Percentiles rank a stretch among this genome's conserved stretches.
phyloP scores from a whole-genome alignment of 2,113 vertebrate genomes.

The Cairina moschata region DNA sequence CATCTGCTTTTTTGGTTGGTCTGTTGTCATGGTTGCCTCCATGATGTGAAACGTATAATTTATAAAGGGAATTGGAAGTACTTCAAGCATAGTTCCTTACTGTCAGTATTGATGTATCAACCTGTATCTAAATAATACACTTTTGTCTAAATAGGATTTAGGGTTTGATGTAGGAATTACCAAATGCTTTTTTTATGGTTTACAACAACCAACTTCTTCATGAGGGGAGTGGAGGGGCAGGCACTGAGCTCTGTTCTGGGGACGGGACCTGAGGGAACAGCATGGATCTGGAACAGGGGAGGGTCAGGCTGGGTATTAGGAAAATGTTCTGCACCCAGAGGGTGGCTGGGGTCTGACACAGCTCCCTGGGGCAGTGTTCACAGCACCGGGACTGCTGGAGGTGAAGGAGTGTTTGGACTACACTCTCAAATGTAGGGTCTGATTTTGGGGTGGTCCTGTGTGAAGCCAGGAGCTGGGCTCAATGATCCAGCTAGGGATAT shows the following conservation, averaged over 20 bases:
- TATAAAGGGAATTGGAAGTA: conserved; percentile 15
- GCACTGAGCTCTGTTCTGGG: background rate
- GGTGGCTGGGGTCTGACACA: background rate
- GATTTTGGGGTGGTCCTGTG: background rate
- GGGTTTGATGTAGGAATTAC: background rate
- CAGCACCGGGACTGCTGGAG: background rate
- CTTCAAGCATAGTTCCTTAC: background rate
- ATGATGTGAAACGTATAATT: background rate
- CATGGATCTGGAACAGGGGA: background rate
- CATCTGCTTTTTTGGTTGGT: background rate
- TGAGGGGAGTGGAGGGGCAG: background rate
- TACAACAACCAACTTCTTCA: background rate
- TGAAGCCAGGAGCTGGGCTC: no score
- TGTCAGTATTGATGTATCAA: background rate
- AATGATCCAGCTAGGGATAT: no score
- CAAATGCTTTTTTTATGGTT: background rate
- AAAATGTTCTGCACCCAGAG: background rate
- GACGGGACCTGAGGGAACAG: background rate
- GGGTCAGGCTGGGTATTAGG: background rate
- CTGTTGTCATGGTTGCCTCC: conserved; percentile 35
- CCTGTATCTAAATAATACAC: background rate
- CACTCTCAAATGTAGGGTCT: background rate
- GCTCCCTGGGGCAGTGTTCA: background rate
- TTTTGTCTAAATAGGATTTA: background rate
- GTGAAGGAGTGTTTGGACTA: background rate